A percentile compares a stretch with the other conserved stretches of the same genome.
These are phyloP conservation scores for Microtus oregoni DNA, from an alignment of 2,113 vertebrate species.

Conservation along the genomic window DNA sequence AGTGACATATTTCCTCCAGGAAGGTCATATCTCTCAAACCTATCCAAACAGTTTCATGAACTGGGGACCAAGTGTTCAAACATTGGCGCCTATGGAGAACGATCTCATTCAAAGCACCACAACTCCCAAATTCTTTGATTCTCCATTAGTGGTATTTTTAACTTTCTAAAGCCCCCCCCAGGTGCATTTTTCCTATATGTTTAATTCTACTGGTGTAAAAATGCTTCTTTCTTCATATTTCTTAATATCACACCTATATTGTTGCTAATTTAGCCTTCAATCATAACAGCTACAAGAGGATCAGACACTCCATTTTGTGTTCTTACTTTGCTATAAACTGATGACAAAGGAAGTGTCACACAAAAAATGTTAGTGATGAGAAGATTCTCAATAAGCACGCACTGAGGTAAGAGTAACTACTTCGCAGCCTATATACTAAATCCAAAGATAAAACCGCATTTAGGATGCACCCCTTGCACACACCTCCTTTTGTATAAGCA, in stretches of 20 bases:
- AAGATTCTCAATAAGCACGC: slow-evolving; percentile 17
- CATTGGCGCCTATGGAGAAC: background rate
- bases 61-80: background rate
- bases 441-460: background rate
- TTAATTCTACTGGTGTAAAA: background rate
- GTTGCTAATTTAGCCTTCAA: background rate
- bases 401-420: background rate
- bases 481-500: slow-evolving; percentile 42
- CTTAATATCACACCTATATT: slow-evolving; percentile 26
- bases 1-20: background rate
- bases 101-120: background rate
- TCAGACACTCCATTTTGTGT: background rate
- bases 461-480: background rate
- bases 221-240: background rate
- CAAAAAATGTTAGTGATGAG: background rate
- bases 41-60: background rate
- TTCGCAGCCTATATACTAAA: slow-evolving; percentile 10
- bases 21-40: background rate
- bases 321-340: slow-evolving; percentile 37
- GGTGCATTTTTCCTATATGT: slow-evolving; percentile 15
- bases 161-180: background rate
- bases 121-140: slow-evolving; percentile 38
- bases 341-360: slow-evolving; percentile 47
- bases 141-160: background rate
- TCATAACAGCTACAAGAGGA: background rate